Evolutionary conservation across 1,140 invertebrate species (phyloP), one percentile per base, ranked within the genome.

Genomic region (Ceratosolen solmsi): DNA sequence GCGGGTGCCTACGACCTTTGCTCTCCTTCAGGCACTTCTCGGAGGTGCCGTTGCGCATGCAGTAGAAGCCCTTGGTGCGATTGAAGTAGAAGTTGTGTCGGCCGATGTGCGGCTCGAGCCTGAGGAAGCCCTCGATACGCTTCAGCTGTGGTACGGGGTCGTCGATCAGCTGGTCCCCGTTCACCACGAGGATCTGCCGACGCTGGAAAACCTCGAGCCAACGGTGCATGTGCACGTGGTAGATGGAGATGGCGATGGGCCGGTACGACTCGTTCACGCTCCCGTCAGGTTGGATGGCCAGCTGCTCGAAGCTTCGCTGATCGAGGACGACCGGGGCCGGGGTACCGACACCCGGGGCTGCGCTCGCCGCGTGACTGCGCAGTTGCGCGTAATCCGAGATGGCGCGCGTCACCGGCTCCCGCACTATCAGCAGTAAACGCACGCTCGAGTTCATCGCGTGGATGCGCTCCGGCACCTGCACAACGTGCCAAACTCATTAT

Each of bases 61-160:
- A 99, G 87, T 98, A 99, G 92, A 99, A 99, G 5, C 98, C 98
- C 91, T 99, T 99, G 25, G 97, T 98, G 89, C 97, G 95, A 91
- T 99, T 99, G 91, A 99, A 98, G 90, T 98, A 98, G 92, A 99
- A 99, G 91, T 99, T 97, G 85, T 96, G 95, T 84, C 96, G 94
- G 20, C 95, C 95, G 81, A 98, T 96, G 46, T 94, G 92, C 46
- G 94, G 94, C 83, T 96, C 94, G 5, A 99, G 90, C 82, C 94
- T 96, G 51, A 99, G 93, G 90, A 99, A 99, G 56, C 94, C 93
- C 90, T 97, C 96, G 82, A 99, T 97, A 80, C 95, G 94, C 60
- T 95, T 94, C 78, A 99, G 91, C 91, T 99, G 98, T 0, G 95
- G 95, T 4, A 98, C 96, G 0, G 98, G 98, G 90, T 99, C 96